These are phyloP conservation scores for Ifrita kowaldi DNA, from an alignment of 2,113 vertebrate genomes.

Conservation along the genomic window DNA sequence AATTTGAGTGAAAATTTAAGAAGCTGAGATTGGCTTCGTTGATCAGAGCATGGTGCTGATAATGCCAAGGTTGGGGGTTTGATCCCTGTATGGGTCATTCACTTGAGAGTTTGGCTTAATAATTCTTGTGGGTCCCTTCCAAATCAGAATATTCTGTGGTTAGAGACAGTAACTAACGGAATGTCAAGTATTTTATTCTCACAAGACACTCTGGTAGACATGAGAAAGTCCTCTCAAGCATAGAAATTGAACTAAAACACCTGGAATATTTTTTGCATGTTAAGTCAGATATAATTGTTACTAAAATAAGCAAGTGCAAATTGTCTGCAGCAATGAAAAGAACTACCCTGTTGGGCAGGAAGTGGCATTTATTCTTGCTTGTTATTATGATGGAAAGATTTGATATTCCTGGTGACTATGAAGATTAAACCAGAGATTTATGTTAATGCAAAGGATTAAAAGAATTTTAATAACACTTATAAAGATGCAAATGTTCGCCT, in stretches of 20 bases:
- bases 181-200: neutral
- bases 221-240: neutral
- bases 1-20: neutral
- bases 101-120: neutral
- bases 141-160: neutral
- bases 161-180: neutral
- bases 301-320: neutral
- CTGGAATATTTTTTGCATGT: neutral
- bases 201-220: neutral
- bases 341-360: constrained; percentile 1
- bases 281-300: neutral
- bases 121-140: neutral
- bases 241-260: neutral
- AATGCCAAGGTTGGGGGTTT: neutral
- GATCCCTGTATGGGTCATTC: neutral
- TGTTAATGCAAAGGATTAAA: constrained; percentile 69
- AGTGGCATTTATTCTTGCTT: constrained; percentile 24
- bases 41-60: neutral
- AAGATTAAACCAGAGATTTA: constrained; percentile 66
- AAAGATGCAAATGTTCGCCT: constrained; percentile 64
- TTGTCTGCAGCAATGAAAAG: constrained; percentile 15
- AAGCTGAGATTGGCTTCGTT: neutral
- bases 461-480: constrained; percentile 61
- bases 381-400: constrained; percentile 29
- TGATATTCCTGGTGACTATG: constrained; percentile 48